Conservation (phyloP, 1,140 invertebrate species). For the Heliconius eleuchia region DNA sequence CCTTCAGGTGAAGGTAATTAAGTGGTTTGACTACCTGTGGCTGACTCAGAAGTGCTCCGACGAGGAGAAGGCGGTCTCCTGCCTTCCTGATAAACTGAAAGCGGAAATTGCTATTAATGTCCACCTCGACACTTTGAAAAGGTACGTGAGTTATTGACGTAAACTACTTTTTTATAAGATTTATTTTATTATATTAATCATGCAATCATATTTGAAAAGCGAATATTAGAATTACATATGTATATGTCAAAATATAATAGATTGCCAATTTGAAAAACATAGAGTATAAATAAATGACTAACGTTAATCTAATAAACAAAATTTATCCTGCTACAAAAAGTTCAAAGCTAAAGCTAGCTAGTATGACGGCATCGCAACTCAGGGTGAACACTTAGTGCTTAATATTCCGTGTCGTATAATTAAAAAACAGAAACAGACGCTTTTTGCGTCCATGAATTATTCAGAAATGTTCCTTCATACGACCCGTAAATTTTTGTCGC, state of each 20-base stretch:
- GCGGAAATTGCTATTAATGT: slow-evolving; percentile 99
- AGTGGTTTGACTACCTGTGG: slow-evolving; percentile 99
- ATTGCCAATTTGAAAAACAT: background rate
- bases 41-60: slow-evolving; percentile 99
- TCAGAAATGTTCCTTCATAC: slow-evolving; percentile 75
- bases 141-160: slow-evolving; percentile 48
- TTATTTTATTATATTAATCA: too few species aligned
- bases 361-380: slow-evolving; percentile 30
- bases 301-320: slow-evolving; percentile 17
- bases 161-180: background rate
- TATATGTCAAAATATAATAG: too few species aligned
- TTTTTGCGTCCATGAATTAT: slow-evolving; percentile 80
- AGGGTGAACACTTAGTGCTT: slow-evolving; percentile 64
- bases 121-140: slow-evolving; percentile 97
- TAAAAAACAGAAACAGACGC: slow-evolving; percentile 78
- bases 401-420: slow-evolving; percentile 78
- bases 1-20: slow-evolving; percentile 98
- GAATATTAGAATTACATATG: too few species aligned
- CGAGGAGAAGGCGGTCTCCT: slow-evolving; percentile 97
- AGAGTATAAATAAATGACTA: slow-evolving; percentile 4
- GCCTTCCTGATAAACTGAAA: slow-evolving; percentile 98
- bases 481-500: slow-evolving; percentile 73
- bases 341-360: slow-evolving; percentile 10
- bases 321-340: slow-evolving; percentile 42
- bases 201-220: too few species aligned